Evolutionary conservation across 1,140 invertebrate species (phyloP), one percentile per base, ranked within the genome.

Genomic region (Lanistes nyassanus): DNA sequence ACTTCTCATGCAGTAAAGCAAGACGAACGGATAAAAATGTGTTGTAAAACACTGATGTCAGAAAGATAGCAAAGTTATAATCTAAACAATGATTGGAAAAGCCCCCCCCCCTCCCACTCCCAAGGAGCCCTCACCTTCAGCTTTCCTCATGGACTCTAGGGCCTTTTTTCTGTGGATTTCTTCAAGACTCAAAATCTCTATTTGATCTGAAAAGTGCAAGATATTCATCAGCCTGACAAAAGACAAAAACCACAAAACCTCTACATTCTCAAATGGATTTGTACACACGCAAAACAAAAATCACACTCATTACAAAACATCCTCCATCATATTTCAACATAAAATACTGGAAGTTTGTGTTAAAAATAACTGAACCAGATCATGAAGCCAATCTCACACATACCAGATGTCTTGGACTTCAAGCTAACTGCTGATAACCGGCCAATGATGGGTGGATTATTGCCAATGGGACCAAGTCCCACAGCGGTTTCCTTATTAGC

Each of bases 121-220:
- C n/a, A n/a, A n/a, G n/a, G n/a, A n/a, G n/a, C n/a, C n/a, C n/a
- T n/a, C 69, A 55, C 75, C 78, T 66, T 75, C 76, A 21, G 76
- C 76, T 51, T 72, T 74, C 62, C 74, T 69, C 62, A 80, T 26
- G 7, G 79, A 80, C 26, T 73, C 73, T 37, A 80, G 39, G 23
- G 79, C 79, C 55, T 70, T 71, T 67, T 80, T 74, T 62, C 79
- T 65, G 53, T 80, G 75, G 31, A 80, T 77, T 47, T 80, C 79
- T 74, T 80, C 79, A 42, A 80, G 31, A 58, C 68, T 70, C 68
- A 68, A 29, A 29, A 68, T 51, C 5, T 34, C 53, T 9, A 70
- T 31, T 70, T 31, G n/a, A 60, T 60, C n/a, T 26, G n/a, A 11
- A 60, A 60, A 60, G 1, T 19, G 29, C 11, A 60, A 26, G 56